These are phyloP conservation scores for Poeciliopsis retropinna DNA, from an alignment of 2,113 vertebrate species.

Conservation along the genomic window DNA sequence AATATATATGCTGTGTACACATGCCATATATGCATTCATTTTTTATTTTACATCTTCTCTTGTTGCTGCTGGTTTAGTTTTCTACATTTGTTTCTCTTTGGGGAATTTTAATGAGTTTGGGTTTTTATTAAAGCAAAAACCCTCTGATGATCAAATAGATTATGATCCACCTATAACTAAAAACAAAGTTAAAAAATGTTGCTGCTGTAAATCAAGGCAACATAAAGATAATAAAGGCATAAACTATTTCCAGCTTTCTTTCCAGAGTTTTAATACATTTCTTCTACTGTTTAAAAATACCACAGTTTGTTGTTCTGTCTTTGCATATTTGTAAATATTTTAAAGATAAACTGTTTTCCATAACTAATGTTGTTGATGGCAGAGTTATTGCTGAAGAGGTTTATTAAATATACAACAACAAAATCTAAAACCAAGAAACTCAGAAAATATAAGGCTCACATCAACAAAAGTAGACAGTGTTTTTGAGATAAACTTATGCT, in stretches of 20 bases:
- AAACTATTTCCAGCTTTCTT: background rate
- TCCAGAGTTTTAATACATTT: background rate
- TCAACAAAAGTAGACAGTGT: too few relatives aligned
- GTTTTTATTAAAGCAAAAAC: slow-evolving; percentile 52
- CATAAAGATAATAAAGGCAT: background rate
- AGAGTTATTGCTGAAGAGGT: too few relatives aligned
- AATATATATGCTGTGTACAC: slow-evolving; percentile 68
- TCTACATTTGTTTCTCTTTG: slow-evolving; percentile 41
- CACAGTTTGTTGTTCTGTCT: too few relatives aligned
- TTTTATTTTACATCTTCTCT: slow-evolving; percentile 63
- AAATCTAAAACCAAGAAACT: too few relatives aligned
- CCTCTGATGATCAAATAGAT: background rate
- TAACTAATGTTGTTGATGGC: too few relatives aligned
- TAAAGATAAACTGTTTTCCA: too few relatives aligned
- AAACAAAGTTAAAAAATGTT: background rate
- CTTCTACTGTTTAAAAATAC: background rate
- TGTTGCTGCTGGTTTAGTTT: slow-evolving; percentile 46
- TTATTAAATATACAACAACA: too few relatives aligned
- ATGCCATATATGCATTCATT: slow-evolving; percentile 59
- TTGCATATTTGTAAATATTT: too few relatives aligned
- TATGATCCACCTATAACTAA: background rate
- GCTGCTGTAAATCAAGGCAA: background rate
- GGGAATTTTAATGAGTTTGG: slow-evolving; percentile 35
- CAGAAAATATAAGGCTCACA: too few relatives aligned
- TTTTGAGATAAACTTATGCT: too few relatives aligned